Evolutionary conservation across 2,797 vertebrate genomes (phyloP), one percentile per base, ranked within the genome.

Genomic region (Characodon lateralis): DNA sequence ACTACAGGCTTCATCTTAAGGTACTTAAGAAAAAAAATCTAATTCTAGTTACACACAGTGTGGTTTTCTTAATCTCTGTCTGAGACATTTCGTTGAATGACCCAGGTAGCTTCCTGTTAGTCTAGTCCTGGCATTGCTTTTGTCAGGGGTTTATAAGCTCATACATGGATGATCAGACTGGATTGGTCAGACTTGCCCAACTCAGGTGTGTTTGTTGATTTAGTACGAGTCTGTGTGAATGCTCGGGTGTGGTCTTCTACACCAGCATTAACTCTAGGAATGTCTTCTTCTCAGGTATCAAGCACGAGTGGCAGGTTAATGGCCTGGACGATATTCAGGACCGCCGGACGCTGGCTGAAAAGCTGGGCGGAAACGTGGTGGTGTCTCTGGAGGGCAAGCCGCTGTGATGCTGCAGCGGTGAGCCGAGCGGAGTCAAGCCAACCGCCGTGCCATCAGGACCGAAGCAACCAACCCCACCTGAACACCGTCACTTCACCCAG

Each of bases 221-320:
- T 63, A 16, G 28, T 7, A 16, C 13, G 28, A 61, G 28, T 63
- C 61, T 31, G 50, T 14, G 61, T 20, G 61, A 63, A 63, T 63
- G 28, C 59, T 63, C 6, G 1, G 43, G 46, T 2, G 59, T 74
- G 73, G 24, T n/a, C 61, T 3, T 39, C 63, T 22, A 43, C 28
- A 18, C 22, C 28, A 9, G 18, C 20, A 4, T 16, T 65, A 35
- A 72, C 28, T 8, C 2, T 5, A 12, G 1, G 12, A 22, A 20
- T 79, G 58, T 81, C 74, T 82, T 71, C 78, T 66, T 71, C 78
- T 66, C 95, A 99, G 98, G 98, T 92, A 98, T 99, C 95, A 99
- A 99, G 93, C 98, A 99, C 68, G 98, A 99, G 93, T 99, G 98
- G 98, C 98, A 99, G 96, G 98, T 99, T 91, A 99, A 99, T 90